These are phyloP conservation scores for Lepidocyrtoides sp. DNA, from an alignment of 2,888 invertebrate species.

Conservation along the genomic window DNA sequence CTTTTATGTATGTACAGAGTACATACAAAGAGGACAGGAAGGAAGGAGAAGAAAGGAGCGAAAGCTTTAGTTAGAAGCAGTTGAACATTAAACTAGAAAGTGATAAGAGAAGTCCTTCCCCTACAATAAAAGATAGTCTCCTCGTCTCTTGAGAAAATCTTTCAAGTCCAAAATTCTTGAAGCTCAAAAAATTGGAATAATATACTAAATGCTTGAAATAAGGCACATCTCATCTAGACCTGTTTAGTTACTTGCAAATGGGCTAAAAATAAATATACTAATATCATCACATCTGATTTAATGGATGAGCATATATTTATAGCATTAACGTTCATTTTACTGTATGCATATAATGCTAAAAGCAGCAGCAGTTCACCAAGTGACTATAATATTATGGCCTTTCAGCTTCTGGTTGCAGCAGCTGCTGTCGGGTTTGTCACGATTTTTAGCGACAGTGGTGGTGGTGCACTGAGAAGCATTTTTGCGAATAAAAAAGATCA, in stretches of 20 bases:
- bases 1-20: background rate
- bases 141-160: background rate
- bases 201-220: background rate
- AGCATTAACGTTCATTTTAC: background rate
- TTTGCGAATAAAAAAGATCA: constrained; percentile 19
- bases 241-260: background rate
- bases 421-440: constrained; percentile 54
- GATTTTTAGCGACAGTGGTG: background rate
- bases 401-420: constrained; percentile 55
- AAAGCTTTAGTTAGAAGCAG: constrained; percentile 1
- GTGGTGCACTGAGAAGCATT: background rate
- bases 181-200: background rate
- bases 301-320: background rate
- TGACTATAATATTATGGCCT: constrained; percentile 46
- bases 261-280: background rate
- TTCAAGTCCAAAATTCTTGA: constrained; percentile 17
- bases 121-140: constrained; percentile 36
- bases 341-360: background rate
- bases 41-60: background rate
- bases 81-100: constrained; percentile 45
- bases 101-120: constrained; percentile 55
- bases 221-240: background rate
- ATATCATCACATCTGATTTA: constrained; percentile 3
- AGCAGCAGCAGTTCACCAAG: background rate
- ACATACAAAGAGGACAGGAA: background rate